Evolutionary conservation across 2,797 vertebrate genomes (phyloP), one percentile per base, ranked within the genome.

Genomic region (Dermochelys coriacea): DNA sequence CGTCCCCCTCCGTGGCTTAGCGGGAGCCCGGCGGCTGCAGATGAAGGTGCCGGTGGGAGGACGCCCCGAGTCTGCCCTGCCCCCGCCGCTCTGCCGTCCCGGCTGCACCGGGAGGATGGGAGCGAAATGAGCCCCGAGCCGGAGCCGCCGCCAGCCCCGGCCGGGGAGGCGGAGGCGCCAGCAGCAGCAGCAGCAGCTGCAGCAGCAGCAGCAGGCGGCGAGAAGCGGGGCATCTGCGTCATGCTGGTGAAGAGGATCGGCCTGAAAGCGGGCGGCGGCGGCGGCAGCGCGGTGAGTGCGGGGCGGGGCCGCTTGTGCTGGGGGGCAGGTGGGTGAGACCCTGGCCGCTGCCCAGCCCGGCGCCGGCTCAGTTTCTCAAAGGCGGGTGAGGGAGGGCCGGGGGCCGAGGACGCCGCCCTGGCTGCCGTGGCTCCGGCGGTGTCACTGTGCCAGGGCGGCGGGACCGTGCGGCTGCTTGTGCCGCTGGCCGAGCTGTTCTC

Each of bases 211-310:
- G 81, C 96, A 1, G 90, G 84, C 14, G 55, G 55, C 79, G 80
- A 93, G 74, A 68, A 92, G 80, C 75, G 84, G 55, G 64, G 82
- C 77, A 94, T 91, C 84, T 85, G 92, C 54, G 92, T 97, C 77
- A 98, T 97, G 98, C 86, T 97, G 71, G 89, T 93, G 12, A 96
- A 94, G 84, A 96, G 93, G 55, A 93, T 94, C 91, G 85, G 96
- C 82, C 89, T 93, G 84, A 95, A 87, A 86, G 61, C 80, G 55
- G 79, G 86, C 55, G 85, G 94, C 68, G 79, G 86, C 55, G 85
- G 94, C 68, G 71, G 91, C 6, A 27, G 49, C 71, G 55, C 84
- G 94, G 97, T 97, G 91, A 97, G 97, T 95, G 78, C 45, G 1
- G 18, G 50, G 1, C 2, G 31, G 41, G 25, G 47, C 18, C 11